Conservation (phyloP, 2,797 vertebrate genomes). For the Cryptoblepharus egeriae region DNA sequence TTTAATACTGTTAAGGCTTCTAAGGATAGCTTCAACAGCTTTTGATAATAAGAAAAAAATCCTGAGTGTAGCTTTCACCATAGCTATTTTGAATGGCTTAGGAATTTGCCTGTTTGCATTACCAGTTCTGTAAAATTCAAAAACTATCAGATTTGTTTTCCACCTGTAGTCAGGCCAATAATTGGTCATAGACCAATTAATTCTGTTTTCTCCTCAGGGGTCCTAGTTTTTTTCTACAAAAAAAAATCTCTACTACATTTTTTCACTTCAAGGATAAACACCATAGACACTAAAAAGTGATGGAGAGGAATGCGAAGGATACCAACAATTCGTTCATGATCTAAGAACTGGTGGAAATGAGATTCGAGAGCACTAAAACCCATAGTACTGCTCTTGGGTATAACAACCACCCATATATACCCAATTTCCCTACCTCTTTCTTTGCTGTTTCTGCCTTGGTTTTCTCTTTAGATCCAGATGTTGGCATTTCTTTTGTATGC, state of each 20-base stretch:
- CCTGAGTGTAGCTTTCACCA: neutral
- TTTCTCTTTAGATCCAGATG: constrained; percentile 95
- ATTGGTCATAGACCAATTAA: neutral
- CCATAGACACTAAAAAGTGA: neutral
- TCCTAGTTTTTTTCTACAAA: neutral
- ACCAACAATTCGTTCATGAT: neutral
- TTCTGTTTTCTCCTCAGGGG: neutral
- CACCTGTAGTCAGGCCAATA: neutral
- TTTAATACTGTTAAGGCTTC: too few relatives aligned
- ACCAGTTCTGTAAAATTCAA: neutral
- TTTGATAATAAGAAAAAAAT: neutral
- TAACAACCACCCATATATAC: neutral
- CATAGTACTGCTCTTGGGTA: neutral
- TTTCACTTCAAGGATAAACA: neutral
- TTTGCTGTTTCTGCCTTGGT: constrained; percentile 83
- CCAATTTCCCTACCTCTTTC: constrained; percentile 76
- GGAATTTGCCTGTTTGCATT: neutral
- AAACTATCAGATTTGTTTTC: neutral
- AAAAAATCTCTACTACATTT: neutral
- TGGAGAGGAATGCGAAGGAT: neutral
- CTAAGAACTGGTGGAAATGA: neutral
- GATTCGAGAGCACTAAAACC: neutral
- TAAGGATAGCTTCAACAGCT: neutral
- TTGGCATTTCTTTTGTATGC: constrained; percentile 98
- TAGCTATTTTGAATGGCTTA: neutral